Conservation (phyloP, 2,888 invertebrate genomes). For the Tachystola acroxantha region DNA sequence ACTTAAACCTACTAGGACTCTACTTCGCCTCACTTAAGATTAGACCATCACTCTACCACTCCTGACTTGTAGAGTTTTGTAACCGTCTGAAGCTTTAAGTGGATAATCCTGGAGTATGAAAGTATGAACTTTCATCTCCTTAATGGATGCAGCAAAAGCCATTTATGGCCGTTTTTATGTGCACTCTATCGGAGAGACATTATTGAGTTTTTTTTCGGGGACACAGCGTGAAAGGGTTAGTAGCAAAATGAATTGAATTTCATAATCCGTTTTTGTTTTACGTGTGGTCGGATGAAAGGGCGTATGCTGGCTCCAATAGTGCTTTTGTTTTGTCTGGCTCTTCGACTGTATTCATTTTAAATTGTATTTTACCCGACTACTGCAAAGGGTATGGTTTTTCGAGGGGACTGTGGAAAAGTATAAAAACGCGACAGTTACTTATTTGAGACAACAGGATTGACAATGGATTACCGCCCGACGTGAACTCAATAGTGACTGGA, state of each 20-base stretch:
- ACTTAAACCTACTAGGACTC: too few species aligned
- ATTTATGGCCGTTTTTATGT: slow-evolving; percentile 54
- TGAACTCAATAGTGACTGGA: slow-evolving; percentile 86
- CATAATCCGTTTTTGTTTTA: slow-evolving; percentile 3
- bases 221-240: slow-evolving; percentile 12
- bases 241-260: slow-evolving; percentile 14
- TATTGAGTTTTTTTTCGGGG: slow-evolving; percentile 23
- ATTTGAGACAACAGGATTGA: too few species aligned
- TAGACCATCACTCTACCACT: slow-evolving; percentile 9
- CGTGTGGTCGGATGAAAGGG: background rate
- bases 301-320: background rate
- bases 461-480: slow-evolving; percentile 79
- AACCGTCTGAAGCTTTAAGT: slow-evolving; percentile 55
- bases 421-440: too few species aligned
- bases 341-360: too few species aligned
- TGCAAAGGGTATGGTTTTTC: too few species aligned
- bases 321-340: too few species aligned
- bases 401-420: too few species aligned
- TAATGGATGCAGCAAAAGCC: slow-evolving; percentile 67
- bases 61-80: slow-evolving; percentile 15
- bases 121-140: slow-evolving; percentile 67
- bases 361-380: too few species aligned
- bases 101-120: slow-evolving; percentile 66
- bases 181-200: slow-evolving; percentile 36
- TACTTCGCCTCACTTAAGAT: too few species aligned